Percentiles rank a stretch among this genome's conserved stretches.
These are phyloP conservation scores for Phortica okadai DNA, from an alignment of 2,888 invertebrate species.

Conservation along the genomic window DNA sequence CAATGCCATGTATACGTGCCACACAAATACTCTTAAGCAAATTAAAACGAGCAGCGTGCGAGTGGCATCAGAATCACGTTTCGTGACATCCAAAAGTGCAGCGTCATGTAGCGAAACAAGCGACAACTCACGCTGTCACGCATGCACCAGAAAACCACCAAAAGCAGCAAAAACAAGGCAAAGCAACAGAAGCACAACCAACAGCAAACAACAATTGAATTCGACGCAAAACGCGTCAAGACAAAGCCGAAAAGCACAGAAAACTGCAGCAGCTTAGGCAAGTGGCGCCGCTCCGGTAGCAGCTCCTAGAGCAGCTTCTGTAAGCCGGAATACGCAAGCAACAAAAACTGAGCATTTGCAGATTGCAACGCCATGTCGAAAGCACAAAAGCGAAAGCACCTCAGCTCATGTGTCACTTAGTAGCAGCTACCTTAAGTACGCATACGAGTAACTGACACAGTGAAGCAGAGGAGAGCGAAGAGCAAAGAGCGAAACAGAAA, in stretches of 20 bases:
- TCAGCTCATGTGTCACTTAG: conserved; percentile 9
- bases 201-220: neutral
- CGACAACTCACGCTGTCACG: neutral
- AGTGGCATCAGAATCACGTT: neutral
- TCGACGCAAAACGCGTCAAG: neutral
- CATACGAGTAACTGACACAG: too few species aligned
- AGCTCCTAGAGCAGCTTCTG: neutral
- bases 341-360: neutral
- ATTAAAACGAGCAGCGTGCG: conserved; percentile 12
- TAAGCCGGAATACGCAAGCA: neutral
- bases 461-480: neutral
- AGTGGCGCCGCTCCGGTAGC: neutral
- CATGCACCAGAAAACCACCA: neutral
- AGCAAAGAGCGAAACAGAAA: neutral
- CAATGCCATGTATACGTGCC: neutral
- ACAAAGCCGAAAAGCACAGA: conserved; percentile 16
- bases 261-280: neutral
- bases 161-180: neutral
- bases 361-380: neutral
- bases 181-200: neutral
- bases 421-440: neutral
- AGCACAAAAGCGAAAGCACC: neutral
- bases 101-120: neutral
- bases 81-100: neutral
- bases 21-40: conserved; percentile 13